Base-by-base conservation (phyloP, 2,797 vertebrate genomes). In the Numenius phaeopus region DNA sequence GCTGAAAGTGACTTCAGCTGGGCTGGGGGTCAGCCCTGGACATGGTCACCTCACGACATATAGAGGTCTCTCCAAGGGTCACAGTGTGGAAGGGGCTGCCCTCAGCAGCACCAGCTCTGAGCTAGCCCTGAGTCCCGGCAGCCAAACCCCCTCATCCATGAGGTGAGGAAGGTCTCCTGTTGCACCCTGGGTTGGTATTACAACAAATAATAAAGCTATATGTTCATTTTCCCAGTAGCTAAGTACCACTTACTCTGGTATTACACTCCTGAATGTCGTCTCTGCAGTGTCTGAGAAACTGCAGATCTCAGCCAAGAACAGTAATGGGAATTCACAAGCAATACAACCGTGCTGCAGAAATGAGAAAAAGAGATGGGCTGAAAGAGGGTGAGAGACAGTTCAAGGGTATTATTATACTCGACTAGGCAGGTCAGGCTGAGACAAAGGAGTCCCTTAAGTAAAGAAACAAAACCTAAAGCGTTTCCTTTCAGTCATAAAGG, bases 311-410 rank as follows among this genome's bases (percentile, higher is more conserved):
- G 80, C 61, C 94, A 90, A 88, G 85, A 88, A 65, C 40, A 83
- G 61, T 84, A 93, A 93, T 55, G 73, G 77, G 77, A 96, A 94
- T 93, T 94, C 92, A 93, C 69, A 93, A 57, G 73, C 58, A n/a
- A 82, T 69, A 65, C 85, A 72, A 54, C 72, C 46, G 32, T 52
- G 27, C 42, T 82, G 62, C 2, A 1, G 54, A 95, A 88, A 93
- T 75, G 57, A 75, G 82, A 55, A 73, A 84, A 92, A 87, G 58
- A 92, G 44, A 81, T 37, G 59, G 46, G 55, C 55, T 94, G 75
- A 80, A 90, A 90, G 57, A 83, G 58, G 58, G 80, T 82, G 86
- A 96, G 86, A 95, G 72, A 69, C 69, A 90, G 88, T 95, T 96
- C 94, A 93, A 95, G 94, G 90, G 34, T 83, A 47, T 84, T 75